These are phyloP conservation scores for Luperina testacea DNA, from an alignment of 2,888 invertebrate genomes.

Conservation along the genomic window DNA sequence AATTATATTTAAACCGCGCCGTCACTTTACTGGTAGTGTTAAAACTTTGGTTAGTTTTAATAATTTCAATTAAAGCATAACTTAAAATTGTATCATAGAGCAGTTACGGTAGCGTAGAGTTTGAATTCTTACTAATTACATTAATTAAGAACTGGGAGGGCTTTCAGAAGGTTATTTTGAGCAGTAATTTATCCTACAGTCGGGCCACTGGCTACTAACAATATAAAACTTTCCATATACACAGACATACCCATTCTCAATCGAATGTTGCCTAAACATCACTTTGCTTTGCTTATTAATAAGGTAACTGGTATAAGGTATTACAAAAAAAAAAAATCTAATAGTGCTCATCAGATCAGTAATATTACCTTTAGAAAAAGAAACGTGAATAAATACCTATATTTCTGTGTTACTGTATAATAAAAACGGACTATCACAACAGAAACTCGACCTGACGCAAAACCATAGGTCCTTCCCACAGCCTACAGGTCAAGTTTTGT, in stretches of 20 bases:
- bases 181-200: too few relatives aligned
- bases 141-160: background rate
- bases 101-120: background rate
- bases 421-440: background rate
- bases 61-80: background rate
- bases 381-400: too few relatives aligned
- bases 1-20: slow-evolving; percentile 17
- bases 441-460: background rate
- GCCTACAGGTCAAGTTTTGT: slow-evolving; percentile 40
- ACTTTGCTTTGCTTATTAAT: background rate
- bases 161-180: background rate
- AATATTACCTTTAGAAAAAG: background rate
- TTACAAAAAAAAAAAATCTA: background rate
- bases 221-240: too few relatives aligned
- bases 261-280: background rate
- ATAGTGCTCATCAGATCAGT: background rate
- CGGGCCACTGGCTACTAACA: too few relatives aligned
- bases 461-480: background rate
- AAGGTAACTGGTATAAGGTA: background rate
- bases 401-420: background rate
- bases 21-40: background rate
- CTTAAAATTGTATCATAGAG: background rate
- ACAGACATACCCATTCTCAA: background rate
- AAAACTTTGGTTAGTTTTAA: background rate
- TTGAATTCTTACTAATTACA: background rate